These are phyloP conservation scores for Hirtodrosophila alboralis DNA, from an alignment of 2,888 invertebrate species.

Conservation along the genomic window DNA sequence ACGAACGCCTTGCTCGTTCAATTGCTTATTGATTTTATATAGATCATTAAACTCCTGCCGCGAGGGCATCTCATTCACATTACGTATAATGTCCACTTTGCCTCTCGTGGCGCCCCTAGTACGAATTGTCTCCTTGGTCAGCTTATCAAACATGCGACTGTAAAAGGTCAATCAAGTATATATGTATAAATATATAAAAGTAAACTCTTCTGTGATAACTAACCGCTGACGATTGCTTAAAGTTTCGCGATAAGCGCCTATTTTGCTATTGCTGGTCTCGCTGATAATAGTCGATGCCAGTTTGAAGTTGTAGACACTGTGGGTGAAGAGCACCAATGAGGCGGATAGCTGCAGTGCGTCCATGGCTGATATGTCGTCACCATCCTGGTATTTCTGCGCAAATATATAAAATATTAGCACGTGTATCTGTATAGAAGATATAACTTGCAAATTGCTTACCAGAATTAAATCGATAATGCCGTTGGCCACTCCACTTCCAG, in stretches of 20 bases:
- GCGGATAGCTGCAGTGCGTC: slow-evolving; percentile 77
- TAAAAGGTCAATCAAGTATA: slow-evolving; percentile 6
- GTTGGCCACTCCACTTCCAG: slow-evolving; percentile 77
- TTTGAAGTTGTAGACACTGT: slow-evolving; percentile 81
- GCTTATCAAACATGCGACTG: slow-evolving; percentile 80
- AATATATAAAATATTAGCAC: neutral
- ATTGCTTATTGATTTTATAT: slow-evolving; percentile 72
- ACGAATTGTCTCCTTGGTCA: slow-evolving; percentile 77
- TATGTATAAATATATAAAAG: too few species aligned
- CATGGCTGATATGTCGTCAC: slow-evolving; percentile 70
- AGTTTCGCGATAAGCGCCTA: slow-evolving; percentile 65
- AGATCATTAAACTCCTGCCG: slow-evolving; percentile 81
- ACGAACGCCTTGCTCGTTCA: slow-evolving; percentile 70
- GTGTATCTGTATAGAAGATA: neutral
- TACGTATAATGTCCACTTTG: slow-evolving; percentile 80
- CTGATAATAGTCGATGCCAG: slow-evolving; percentile 78
- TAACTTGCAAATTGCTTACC: slow-evolving; percentile 54
- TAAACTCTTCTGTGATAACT: slow-evolving; percentile 5
- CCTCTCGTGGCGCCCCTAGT: slow-evolving; percentile 64
- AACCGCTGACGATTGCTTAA: slow-evolving; percentile 80
- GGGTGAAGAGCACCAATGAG: slow-evolving; percentile 81
- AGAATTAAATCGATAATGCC: slow-evolving; percentile 76
- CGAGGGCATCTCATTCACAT: slow-evolving; percentile 78
- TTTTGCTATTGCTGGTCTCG: slow-evolving; percentile 60
- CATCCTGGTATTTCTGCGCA: slow-evolving; percentile 75